These are phyloP conservation scores for Tichodroma muraria DNA, from an alignment of 2,113 vertebrate genomes.

Conservation along the genomic window DNA sequence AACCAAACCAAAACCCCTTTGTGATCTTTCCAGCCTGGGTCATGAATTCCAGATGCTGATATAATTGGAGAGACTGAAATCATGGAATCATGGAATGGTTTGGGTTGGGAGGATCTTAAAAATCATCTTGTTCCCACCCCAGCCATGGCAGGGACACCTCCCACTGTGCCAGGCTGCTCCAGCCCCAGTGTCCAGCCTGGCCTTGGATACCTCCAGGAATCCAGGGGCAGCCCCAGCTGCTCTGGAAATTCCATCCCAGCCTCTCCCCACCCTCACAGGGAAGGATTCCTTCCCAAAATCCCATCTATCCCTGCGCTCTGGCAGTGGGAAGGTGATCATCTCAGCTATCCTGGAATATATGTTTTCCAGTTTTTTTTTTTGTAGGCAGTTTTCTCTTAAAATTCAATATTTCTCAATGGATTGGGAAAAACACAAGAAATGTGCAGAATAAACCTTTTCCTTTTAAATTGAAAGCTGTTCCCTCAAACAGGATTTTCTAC, in stretches of 20 bases:
- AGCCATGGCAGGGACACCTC: background rate
- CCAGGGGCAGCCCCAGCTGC: background rate
- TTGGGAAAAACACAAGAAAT: background rate
- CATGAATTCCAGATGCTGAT: background rate
- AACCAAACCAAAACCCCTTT: background rate
- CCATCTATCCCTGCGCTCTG: background rate
- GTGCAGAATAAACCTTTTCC: background rate
- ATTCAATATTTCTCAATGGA: background rate
- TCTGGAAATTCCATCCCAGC: background rate
- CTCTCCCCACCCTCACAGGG: accelerated
- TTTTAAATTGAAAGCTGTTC: background rate
- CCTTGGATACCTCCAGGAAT: background rate
- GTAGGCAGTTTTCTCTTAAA: background rate
- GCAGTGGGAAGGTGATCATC: background rate
- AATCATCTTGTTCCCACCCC: accelerated
- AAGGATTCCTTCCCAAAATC: background rate
- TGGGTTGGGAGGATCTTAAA: background rate
- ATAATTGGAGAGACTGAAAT: background rate
- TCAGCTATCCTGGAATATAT: accelerated
- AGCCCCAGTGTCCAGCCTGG: background rate
- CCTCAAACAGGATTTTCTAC: background rate
- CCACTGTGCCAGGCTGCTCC: background rate
- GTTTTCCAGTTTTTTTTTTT: background rate
- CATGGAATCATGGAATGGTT: background rate
- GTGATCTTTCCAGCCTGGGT: background rate